Percentiles rank a stretch among this genome's conserved stretches.
phyloP scores from a whole-genome alignment of 2,797 vertebrate genomes.

The Danio tinwini region DNA sequence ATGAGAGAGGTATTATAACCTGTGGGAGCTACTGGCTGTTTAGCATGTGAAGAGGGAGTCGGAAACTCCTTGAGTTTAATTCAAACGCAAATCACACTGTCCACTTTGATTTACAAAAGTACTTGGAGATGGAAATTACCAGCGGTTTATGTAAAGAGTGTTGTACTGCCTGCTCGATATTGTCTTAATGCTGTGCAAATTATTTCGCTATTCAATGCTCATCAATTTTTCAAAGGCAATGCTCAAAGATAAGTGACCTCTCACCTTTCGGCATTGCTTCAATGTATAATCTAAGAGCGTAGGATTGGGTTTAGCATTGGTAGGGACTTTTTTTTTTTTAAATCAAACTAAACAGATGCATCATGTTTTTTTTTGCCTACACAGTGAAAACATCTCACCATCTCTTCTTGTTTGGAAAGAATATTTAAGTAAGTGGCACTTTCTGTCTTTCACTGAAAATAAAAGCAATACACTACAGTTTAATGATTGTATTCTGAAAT shows the following conservation, averaged over 20 bases:
- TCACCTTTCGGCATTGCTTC: conserved; percentile 33
- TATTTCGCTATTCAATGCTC: conserved; percentile 37
- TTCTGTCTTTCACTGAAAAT: neutral
- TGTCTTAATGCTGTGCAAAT: conserved; percentile 39
- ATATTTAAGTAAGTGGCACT: neutral
- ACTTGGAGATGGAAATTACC: conserved; percentile 46
- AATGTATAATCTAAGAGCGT: conserved; percentile 7
- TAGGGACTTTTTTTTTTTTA: neutral
- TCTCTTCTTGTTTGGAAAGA: neutral
- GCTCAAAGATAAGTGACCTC: conserved; percentile 44
- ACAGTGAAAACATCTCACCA: neutral
- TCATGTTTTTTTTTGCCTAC: neutral
- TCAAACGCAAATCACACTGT: conserved; percentile 55
- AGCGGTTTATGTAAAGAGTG: conserved; percentile 31
- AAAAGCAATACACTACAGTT: neutral
- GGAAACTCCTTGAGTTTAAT: conserved; percentile 48
- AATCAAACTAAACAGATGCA: conserved; percentile 24
- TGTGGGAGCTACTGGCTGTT: conserved; percentile 52
- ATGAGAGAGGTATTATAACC: conserved; percentile 35
- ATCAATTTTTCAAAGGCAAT: conserved; percentile 43
- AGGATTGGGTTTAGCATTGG: neutral
- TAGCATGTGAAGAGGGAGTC: conserved; percentile 50
- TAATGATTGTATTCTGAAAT: neutral
- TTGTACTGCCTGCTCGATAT: conserved; percentile 42
- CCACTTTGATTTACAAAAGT: conserved; percentile 54